phyloP scores from a whole-genome alignment of 2,888 invertebrate species.

The Acanthosepion lycidas region DNA sequence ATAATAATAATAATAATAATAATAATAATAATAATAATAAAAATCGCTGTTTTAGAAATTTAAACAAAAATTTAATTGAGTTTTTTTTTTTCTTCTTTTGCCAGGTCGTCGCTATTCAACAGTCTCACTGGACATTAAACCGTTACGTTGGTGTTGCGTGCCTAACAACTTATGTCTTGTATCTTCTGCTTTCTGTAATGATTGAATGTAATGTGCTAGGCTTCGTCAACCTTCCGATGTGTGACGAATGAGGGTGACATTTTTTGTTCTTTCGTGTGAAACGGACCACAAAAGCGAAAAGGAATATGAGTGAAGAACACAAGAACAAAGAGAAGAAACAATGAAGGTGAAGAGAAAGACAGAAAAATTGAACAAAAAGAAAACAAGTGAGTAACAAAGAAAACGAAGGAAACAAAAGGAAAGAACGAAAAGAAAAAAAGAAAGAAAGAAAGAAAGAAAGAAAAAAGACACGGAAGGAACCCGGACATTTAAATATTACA shows the following conservation, averaged over 20 bases:
- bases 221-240: constrained; percentile 74
- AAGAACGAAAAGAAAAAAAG: background rate
- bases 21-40: too few relatives aligned
- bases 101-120: constrained; percentile 69
- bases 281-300: background rate
- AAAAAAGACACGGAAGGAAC: background rate
- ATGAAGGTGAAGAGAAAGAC: background rate
- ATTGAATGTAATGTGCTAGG: constrained; percentile 75
- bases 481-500: background rate
- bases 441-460: background rate
- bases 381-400: background rate
- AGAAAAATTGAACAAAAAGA: background rate
- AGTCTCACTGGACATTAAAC: constrained; percentile 70
- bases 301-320: background rate
- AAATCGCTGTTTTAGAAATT: too few relatives aligned
- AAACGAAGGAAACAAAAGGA: background rate
- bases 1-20: too few relatives aligned
- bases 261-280: background rate
- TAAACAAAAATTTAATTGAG: background rate
- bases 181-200: constrained; percentile 71
- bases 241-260: constrained; percentile 54
- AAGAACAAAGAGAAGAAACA: background rate
- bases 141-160: constrained; percentile 68
- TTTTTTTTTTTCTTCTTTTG: background rate
- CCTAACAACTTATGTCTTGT: constrained; percentile 70